Percentiles rank a stretch among this genome's conserved stretches.
phyloP scores from a whole-genome alignment of 1,140 invertebrate species.

The Scaptomyza pallida region DNA sequence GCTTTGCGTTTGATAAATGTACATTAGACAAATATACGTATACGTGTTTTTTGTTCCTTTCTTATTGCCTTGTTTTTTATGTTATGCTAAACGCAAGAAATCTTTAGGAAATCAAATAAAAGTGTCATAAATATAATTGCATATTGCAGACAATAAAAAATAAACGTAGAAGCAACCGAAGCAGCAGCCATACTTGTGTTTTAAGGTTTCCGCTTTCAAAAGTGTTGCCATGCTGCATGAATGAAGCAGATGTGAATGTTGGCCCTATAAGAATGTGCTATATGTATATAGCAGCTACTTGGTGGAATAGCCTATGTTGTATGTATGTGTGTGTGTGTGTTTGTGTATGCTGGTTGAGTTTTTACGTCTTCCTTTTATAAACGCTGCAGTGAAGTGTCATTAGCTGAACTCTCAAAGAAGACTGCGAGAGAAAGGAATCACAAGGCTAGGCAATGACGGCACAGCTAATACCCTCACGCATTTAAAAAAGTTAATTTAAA shows the following conservation, averaged over 20 bases:
- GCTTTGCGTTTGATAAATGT: slow-evolving; percentile 46
- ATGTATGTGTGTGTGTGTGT: not conserved
- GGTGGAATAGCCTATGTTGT: slow-evolving; percentile 35
- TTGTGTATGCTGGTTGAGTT: slow-evolving; percentile 12
- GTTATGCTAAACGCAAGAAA: slow-evolving; percentile 68
- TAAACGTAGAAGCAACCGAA: no score
- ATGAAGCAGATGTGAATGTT: not conserved
- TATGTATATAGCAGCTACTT: slow-evolving; percentile 18
- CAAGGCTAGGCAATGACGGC: not conserved
- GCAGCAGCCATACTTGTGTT: not conserved
- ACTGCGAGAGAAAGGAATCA: slow-evolving; percentile 7
- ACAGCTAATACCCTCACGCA: slow-evolving; percentile 15
- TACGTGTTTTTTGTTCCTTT: not conserved
- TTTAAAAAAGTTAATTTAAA: not conserved
- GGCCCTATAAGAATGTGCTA: slow-evolving; percentile 3
- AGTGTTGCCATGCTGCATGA: slow-evolving; percentile 12
- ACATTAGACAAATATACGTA: slow-evolving; percentile 47
- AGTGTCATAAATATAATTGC: slow-evolving; percentile 77
- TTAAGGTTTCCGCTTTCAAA: not conserved
- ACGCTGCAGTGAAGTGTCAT: slow-evolving; percentile 55
- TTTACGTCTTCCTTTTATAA: slow-evolving; percentile 33
- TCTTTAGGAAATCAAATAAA: slow-evolving; percentile 78
- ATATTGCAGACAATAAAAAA: slow-evolving; percentile 51
- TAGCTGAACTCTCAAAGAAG: slow-evolving; percentile 44
- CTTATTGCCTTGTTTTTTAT: slow-evolving; percentile 6